Percentiles rank a stretch among this genome's conserved stretches.
phyloP scores from a whole-genome alignment of 2,888 invertebrate species.

The Koerneria pararmatus region DNA sequence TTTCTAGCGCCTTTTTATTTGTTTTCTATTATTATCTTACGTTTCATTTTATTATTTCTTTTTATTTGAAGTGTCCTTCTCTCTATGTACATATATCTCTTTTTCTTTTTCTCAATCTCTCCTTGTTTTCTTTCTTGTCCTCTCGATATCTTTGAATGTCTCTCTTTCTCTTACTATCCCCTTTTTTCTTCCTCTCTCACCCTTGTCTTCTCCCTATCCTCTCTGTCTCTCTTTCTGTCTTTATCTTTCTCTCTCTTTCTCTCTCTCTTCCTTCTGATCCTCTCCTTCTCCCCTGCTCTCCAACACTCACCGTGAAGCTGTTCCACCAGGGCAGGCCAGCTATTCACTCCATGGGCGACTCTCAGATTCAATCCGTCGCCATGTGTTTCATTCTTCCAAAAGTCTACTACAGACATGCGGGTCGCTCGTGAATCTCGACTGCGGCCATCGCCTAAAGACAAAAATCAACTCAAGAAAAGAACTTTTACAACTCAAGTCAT shows the following conservation, averaged over 20 bases:
- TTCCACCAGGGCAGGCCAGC: conserved; percentile 45
- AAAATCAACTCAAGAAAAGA: too few relatives aligned
- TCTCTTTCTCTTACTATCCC: conserved; percentile 1
- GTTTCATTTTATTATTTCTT: too few relatives aligned
- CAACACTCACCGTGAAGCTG: conserved; percentile 39
- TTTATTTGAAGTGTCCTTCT: too few relatives aligned
- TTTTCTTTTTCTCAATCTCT: not conserved
- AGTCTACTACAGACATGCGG: conserved; percentile 48
- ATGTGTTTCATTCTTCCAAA: conserved; percentile 47
- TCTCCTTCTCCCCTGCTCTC: not conserved
- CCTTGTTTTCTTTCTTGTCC: not conserved
- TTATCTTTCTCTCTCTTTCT: conserved; percentile 18
- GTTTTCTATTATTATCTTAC: too few relatives aligned
- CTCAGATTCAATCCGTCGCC: conserved; percentile 43
- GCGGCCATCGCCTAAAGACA: conserved; percentile 32
- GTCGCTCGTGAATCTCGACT: conserved; percentile 47
- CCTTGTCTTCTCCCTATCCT: conserved; percentile 20
- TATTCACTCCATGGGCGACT: conserved; percentile 47
- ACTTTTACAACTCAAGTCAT: too few relatives aligned
- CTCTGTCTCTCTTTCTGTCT: conserved; percentile 19
- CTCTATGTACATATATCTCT: too few relatives aligned
- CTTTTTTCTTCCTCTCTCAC: conserved; percentile 11
- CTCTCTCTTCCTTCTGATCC: conserved; percentile 10
- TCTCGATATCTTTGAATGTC: not conserved
- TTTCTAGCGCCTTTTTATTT: too few relatives aligned